A percentile compares a stretch with the other conserved stretches of the same genome.
Evolutionary conservation across 2,888 invertebrate species (phyloP).

Genomic region (Drosophila nigricruria): DNA sequence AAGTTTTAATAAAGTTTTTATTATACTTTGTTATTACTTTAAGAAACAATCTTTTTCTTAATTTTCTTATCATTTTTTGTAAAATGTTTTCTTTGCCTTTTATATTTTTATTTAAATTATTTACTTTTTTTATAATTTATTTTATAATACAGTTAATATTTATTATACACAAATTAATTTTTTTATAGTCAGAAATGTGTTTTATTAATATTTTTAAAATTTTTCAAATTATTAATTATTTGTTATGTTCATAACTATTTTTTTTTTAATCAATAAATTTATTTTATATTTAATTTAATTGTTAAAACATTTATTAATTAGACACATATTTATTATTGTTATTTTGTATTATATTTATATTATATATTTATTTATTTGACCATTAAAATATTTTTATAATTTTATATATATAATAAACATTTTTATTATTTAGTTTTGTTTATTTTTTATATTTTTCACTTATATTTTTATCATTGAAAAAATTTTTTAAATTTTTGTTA

Average conservation of each 20-base stretch:
- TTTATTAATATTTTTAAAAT: not conserved
- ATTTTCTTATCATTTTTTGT: not conserved
- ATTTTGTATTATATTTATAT: not conserved
- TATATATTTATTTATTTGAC: not conserved
- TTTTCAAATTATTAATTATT: not conserved
- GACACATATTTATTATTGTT: not conserved
- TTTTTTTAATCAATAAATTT: not conserved
- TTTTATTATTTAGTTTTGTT: not conserved
- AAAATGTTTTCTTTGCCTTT: too few relatives aligned
- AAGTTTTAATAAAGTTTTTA: not conserved
- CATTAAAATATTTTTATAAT: not conserved
- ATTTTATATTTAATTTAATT: not conserved
- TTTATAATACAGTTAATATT: too few relatives aligned
- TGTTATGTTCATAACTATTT: not conserved
- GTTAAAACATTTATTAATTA: not conserved
- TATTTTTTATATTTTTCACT: constrained; percentile 4
- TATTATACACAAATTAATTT: too few relatives aligned
- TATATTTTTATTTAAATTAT: too few relatives aligned
- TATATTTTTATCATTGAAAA: too few relatives aligned
- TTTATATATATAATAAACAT: not conserved
- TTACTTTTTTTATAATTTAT: too few relatives aligned
- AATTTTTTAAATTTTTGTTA: too few relatives aligned
- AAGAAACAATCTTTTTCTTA: not conserved
- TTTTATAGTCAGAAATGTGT: too few relatives aligned
- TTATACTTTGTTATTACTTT: too few relatives aligned